Base-by-base conservation (phyloP, 2,888 invertebrate genomes). In the Strigamia transsilvanica region DNA sequence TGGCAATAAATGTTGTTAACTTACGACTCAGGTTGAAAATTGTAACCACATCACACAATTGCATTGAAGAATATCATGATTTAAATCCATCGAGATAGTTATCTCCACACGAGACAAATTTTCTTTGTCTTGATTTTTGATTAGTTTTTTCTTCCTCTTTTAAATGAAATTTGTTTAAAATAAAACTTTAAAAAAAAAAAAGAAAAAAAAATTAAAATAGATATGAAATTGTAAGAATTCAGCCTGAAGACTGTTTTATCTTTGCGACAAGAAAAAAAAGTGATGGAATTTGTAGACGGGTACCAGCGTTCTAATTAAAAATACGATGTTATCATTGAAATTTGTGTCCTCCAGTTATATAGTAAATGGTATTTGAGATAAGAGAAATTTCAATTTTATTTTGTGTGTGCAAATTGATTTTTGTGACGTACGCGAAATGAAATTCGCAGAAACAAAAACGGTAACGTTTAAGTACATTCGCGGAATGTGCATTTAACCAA, bases 271-370 rank as follows among this genome's bases (percentile, higher is more conserved):
- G n/a, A 56, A 56, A 56, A 56, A 56, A 56, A 56, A 56, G 21
- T 56, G 56, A 56, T 56, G 56, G 56, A 56, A 56, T 56, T 56
- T 56, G 56, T n/a, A 56, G 56, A 56, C 56, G 46, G 18, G 56
- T 18, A 56, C 4, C 21, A 56, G 56, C n/a, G 21, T 56, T 56
- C 56, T 56, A 56, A 56, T 56, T 56, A 56, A 56, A 56, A 56
- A 56, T 56, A 21, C 6, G 56, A 56, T 56, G 56, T 56, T 56
- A 56, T 56, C 56, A 56, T 56, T 56, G 56, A 56, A 56, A 56
- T 18, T 56, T 56, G 56, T 56, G 21, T 56, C 56, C 56, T 56
- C 18, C 18, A 56, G 56, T 56, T 56, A 56, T 21, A 21, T 18
- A 56, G 56, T 56, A 56, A 56, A 56, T 56, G 56, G 56, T 18